Evolutionary conservation across 2,113 vertebrate species (phyloP).

Genomic region (Amblyornis subalaris): DNA sequence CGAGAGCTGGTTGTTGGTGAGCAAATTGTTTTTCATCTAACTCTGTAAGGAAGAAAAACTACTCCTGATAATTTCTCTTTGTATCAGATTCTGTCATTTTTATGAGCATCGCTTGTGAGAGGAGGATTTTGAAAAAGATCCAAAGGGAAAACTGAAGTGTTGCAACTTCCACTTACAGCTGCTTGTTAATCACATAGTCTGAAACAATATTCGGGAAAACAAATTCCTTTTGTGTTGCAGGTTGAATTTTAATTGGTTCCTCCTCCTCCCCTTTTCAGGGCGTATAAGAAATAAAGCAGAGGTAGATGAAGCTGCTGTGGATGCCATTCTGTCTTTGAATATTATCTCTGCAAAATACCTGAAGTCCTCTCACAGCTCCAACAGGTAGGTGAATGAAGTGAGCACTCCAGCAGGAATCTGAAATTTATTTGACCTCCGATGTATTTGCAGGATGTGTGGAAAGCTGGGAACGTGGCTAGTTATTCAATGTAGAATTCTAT

Average conservation of each 20-base stretch:
- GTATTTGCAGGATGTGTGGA: neutral
- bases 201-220: neutral
- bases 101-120: neutral
- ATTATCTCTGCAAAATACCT: constrained; percentile 98
- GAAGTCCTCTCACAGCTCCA: constrained; percentile 91
- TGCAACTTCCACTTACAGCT: neutral
- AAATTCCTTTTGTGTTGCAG: neutral
- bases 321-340: constrained; percentile 92
- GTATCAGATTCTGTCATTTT: neutral
- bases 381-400: constrained; percentile 75
- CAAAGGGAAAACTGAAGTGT: neutral
- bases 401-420: neutral
- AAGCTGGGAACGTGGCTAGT: neutral
- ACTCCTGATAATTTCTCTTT: neutral
- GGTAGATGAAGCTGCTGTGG: constrained; percentile 87
- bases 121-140: neutral
- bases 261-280: constrained; percentile 58
- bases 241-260: neutral
- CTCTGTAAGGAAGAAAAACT: neutral
- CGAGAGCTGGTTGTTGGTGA: constrained; percentile 95
- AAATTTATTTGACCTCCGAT: neutral
- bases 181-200: neutral
- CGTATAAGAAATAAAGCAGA: constrained; percentile 92
- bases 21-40: constrained; percentile 25
- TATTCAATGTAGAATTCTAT: neutral